Base-by-base conservation (phyloP, 2,113 vertebrate genomes). In the Percina caprodes region DNA sequence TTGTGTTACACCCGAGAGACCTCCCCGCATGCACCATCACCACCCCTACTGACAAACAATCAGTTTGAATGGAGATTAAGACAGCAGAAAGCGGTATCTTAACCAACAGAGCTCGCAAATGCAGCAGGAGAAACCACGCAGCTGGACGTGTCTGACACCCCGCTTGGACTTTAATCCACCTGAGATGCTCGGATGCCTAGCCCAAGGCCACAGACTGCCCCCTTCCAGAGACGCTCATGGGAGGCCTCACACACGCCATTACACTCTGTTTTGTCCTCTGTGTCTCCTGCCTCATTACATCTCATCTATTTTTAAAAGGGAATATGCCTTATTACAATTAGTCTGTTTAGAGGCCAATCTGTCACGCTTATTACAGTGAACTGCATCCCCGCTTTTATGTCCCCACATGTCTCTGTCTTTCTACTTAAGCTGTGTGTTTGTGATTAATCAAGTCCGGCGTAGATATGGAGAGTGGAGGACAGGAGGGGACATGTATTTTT, bases 241-340 rank as follows among this genome's bases (percentile, higher is more conserved):
- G 26, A 39, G 63, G 74, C 76, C 75, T 77, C 76, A 59, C 77
- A 80, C 83, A 83, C 78, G 18, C 74, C 79, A 89, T 91, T 90
- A 87, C 85, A 39, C 82, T 79, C 72, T 24, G 77, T 33, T 82
- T 79, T 87, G 88, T 91, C 89, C 85, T 80, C 81, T 81, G 81
- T 66, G 79, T 86, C 79, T 83, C 63, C 2, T 33, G 83, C 81
- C 87, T 93, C 90, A 93, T 93, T 93, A 91, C 87, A 79, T 83
- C 87, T 79, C 82, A 91, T 92, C 82, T 91, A 90, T 89, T 91
- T 92, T 93, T 88, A 92, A 92, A 92, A 85, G 77, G 73, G 87
- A 87, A 89, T 86, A 87, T 88, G 90, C 80, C 82, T 90, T 92
- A 80, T 89, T 79, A 74, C 91, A 92, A 89, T 93, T 93, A 93